Percentiles rank a stretch among this genome's conserved stretches.
phyloP scores from a whole-genome alignment of 2,113 vertebrate genomes.

The Silurus meridionalis region DNA sequence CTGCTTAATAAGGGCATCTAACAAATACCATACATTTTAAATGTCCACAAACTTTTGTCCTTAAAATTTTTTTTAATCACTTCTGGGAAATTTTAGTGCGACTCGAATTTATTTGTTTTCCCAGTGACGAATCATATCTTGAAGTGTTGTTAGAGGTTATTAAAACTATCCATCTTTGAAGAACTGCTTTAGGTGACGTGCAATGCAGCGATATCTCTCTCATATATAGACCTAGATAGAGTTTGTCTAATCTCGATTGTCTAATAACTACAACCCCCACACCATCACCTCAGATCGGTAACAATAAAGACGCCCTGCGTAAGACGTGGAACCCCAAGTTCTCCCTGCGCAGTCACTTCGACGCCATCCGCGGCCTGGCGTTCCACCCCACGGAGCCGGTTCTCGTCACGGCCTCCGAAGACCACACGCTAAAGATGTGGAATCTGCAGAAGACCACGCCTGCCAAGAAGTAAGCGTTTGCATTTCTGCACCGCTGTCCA shows the following conservation, averaged over 20 bases:
- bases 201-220: too few species aligned
- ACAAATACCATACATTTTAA: too few species aligned
- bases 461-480: conserved; percentile 86
- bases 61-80: too few species aligned
- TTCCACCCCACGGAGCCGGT: conserved; percentile 95
- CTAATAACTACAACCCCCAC: neutral
- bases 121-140: too few species aligned
- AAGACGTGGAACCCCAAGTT: conserved; percentile 99
- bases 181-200: too few species aligned
- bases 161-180: too few species aligned
- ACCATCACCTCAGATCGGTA: conserved; percentile 79
- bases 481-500: neutral
- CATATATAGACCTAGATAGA: neutral
- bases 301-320: conserved; percentile 92
- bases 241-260: too few species aligned
- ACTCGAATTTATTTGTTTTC: too few species aligned
- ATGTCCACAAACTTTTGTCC: too few species aligned
- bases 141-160: too few species aligned
- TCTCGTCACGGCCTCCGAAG: conserved; percentile 95
- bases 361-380: conserved; percentile 89
- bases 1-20: too few species aligned
- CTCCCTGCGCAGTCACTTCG: conserved; percentile 96
- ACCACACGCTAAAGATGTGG: conserved; percentile 99
- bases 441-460: conserved; percentile 97
- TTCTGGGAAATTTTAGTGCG: too few species aligned